Evolutionary conservation across 1,140 invertebrate genomes (phyloP).

Genomic region (Portunus trituberculatus): DNA sequence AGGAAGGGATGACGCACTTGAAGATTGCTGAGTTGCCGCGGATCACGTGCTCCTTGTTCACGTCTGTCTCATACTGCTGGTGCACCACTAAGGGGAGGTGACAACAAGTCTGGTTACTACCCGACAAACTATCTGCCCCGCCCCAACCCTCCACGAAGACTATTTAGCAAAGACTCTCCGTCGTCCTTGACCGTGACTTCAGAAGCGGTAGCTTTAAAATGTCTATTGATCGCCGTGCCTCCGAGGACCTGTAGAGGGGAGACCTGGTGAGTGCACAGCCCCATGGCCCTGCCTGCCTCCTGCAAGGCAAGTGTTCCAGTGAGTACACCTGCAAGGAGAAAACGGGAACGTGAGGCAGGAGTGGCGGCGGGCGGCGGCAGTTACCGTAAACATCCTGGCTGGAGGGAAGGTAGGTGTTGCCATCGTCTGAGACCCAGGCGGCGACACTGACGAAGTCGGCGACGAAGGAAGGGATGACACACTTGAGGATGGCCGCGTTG

Average conservation of each 20-base stretch:
- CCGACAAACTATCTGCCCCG: too few species aligned
- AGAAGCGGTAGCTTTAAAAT: too few species aligned
- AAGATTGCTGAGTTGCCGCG: slow-evolving; percentile 93
- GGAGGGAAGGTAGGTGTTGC: slow-evolving; percentile 1
- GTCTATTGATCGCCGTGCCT: too few species aligned
- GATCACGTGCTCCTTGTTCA: slow-evolving; percentile 88
- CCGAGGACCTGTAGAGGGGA: too few species aligned
- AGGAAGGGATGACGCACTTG: slow-evolving; percentile 95
- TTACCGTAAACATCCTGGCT: slow-evolving; percentile 29
- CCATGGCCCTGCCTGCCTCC: too few species aligned
- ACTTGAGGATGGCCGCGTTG: slow-evolving; percentile 92
- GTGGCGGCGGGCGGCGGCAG: neutral
- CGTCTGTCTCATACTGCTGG: slow-evolving; percentile 92
- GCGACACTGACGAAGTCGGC: slow-evolving; percentile 92
- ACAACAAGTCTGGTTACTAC: too few species aligned
- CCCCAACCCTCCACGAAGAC: too few species aligned
- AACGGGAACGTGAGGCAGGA: neutral
- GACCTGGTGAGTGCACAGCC: too few species aligned
- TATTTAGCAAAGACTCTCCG: too few species aligned
- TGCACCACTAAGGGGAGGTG: slow-evolving; percentile 85
- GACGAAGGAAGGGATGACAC: slow-evolving; percentile 92
- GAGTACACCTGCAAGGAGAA: neutral
- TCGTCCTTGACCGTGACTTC: too few species aligned
- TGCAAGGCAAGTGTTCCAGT: too few species aligned
- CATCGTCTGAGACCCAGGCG: slow-evolving; percentile 89